phyloP scores from a whole-genome alignment of 2,888 invertebrate genomes.

The Dusona sp. region DNA sequence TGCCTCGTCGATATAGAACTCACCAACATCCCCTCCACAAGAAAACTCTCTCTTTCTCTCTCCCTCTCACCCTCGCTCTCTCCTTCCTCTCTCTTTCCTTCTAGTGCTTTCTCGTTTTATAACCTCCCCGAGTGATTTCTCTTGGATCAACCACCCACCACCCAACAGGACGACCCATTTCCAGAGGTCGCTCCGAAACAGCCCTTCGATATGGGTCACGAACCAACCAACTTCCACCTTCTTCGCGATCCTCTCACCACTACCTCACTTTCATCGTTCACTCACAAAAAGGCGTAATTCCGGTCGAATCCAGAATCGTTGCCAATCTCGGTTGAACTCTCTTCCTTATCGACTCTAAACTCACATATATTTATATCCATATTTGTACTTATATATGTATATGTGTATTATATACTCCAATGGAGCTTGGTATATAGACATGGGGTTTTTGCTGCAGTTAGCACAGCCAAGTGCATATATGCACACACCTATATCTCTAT shows the following conservation, averaged over 20 bases:
- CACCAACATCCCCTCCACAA: no score
- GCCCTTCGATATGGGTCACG: conserved; percentile 52
- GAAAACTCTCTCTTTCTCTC: no score
- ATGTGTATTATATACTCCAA: no score
- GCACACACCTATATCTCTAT: conserved; percentile 2
- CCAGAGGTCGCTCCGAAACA: conserved; percentile 28
- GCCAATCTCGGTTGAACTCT: not conserved
- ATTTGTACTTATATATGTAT: not conserved
- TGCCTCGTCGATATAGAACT: no score
- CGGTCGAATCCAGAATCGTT: not conserved
- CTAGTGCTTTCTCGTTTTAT: conserved; percentile 17
- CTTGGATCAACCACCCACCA: conserved; percentile 34
- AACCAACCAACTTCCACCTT: conserved; percentile 9
- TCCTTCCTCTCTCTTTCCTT: not conserved
- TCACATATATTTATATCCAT: no score
- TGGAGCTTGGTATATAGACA: not conserved
- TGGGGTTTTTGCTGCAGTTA: not conserved
- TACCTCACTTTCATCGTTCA: not conserved
- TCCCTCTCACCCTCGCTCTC: not conserved
- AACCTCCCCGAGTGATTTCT: not conserved
- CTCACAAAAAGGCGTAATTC: not conserved
- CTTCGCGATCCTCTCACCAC: no score
- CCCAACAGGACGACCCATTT: conserved; percentile 59
- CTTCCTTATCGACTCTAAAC: not conserved
- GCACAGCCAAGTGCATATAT: not conserved